These are phyloP conservation scores for Saccopteryx leptura DNA, from an alignment of 2,113 vertebrate genomes.

Conservation along the genomic window DNA sequence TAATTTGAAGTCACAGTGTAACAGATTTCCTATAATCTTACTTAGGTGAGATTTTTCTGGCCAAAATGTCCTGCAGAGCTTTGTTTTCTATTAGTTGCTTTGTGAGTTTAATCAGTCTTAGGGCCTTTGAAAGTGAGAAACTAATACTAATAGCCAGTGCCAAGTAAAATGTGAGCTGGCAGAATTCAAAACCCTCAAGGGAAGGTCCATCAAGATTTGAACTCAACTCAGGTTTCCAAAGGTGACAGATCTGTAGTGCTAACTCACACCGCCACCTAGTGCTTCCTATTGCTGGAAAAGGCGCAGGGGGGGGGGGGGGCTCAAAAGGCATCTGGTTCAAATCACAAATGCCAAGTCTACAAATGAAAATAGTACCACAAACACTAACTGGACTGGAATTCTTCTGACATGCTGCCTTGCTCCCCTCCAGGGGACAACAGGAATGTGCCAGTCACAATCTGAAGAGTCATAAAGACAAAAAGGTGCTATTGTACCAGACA, in stretches of 20 bases:
- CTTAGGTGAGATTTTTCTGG: slow-evolving; percentile 85
- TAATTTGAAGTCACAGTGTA: slow-evolving; percentile 84
- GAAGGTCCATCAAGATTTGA: slow-evolving; percentile 78
- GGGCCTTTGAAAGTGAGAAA: slow-evolving; percentile 82
- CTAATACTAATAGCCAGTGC: slow-evolving; percentile 61
- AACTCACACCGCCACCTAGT: slow-evolving; percentile 84
- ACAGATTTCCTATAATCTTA: slow-evolving; percentile 84
- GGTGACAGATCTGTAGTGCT: slow-evolving; percentile 75
- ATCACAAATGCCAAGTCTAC: slow-evolving; percentile 88
- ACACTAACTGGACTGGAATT: slow-evolving; percentile 75
- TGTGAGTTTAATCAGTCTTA: slow-evolving; percentile 61
- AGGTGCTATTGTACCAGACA: slow-evolving; percentile 57
- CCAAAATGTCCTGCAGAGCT: slow-evolving; percentile 76
- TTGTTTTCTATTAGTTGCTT: slow-evolving; percentile 78
- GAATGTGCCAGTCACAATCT: slow-evolving; percentile 28
- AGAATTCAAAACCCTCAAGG: slow-evolving; percentile 83
- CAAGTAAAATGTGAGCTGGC: slow-evolving; percentile 81
- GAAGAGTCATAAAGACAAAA: slow-evolving; percentile 49
- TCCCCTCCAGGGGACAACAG: slow-evolving; percentile 57
- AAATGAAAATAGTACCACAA: slow-evolving; percentile 85
- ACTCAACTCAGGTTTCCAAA: slow-evolving; percentile 79
- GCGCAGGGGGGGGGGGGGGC: background rate
- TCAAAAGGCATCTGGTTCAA: slow-evolving; percentile 86
- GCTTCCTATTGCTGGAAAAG: slow-evolving; percentile 74
- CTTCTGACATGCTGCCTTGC: slow-evolving; percentile 65